These are phyloP conservation scores for Rhabditoides inermis DNA, from an alignment of 2,888 invertebrate species.

Conservation along the genomic window DNA sequence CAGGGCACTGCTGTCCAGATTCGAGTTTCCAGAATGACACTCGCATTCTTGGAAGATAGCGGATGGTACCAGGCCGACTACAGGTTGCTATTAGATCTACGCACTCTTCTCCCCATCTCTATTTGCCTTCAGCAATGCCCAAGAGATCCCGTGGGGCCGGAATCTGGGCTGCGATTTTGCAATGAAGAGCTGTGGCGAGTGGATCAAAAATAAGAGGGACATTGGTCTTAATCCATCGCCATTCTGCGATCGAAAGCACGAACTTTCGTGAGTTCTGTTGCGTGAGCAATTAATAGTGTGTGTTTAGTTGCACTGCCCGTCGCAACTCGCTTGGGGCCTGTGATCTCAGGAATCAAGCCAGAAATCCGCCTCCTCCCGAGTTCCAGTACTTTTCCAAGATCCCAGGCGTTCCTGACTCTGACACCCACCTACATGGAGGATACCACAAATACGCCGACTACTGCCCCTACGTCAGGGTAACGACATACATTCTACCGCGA, in stretches of 20 bases:
- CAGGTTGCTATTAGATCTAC: slow-evolving; percentile 15
- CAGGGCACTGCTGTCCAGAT: background rate
- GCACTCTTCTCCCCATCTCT: slow-evolving; percentile 1
- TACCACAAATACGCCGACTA: no score
- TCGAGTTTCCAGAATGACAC: slow-evolving; percentile 71
- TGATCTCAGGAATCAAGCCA: no score
- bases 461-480: no score
- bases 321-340: no score
- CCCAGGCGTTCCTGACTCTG: no score
- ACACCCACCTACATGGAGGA: no score
- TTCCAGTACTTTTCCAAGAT: no score
- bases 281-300: background rate
- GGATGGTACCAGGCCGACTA: slow-evolving; percentile 64
- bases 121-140: slow-evolving; percentile 63
- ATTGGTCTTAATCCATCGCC: no score
- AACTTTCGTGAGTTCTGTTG: slow-evolving; percentile 12
- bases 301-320: background rate
- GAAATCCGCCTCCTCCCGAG: no score
- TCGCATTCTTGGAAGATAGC: slow-evolving; percentile 94
- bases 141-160: slow-evolving; percentile 80
- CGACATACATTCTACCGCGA: no score
- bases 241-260: no score
- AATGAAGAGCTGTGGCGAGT: slow-evolving; percentile 86
- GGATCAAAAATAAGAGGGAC: slow-evolving; percentile 66
- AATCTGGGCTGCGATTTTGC: slow-evolving; percentile 87